Evolutionary conservation across 2,113 vertebrate genomes (phyloP).

Genomic region (Callipepla californica): DNA sequence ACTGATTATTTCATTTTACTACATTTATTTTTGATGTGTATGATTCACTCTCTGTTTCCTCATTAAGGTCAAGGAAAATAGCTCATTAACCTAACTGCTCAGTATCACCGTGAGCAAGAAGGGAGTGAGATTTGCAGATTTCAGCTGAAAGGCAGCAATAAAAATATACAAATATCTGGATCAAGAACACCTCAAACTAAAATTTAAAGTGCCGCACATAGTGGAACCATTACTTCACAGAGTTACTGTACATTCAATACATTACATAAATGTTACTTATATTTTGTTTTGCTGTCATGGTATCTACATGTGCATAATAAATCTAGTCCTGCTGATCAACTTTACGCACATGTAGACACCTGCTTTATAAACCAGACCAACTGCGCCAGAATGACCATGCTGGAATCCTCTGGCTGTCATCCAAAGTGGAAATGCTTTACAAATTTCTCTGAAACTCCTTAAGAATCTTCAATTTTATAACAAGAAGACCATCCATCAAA

Average conservation of each 20-base stretch:
- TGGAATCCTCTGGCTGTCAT: conserved; percentile 30
- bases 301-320: too few species aligned
- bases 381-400: neutral
- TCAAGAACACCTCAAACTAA: neutral
- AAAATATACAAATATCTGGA: neutral
- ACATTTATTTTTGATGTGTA: neutral
- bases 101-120: neutral
- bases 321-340: too few species aligned
- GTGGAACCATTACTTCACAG: neutral
- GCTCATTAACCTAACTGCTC: neutral
- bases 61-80: neutral
- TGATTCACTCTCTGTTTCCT: neutral
- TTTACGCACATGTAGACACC: neutral
- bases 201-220: neutral
- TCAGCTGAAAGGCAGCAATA: neutral
- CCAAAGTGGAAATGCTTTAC: neutral
- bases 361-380: conserved; percentile 1
- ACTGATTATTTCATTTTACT: neutral
- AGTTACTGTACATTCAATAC: neutral
- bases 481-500: neutral
- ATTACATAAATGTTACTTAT: neutral
- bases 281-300: conserved; percentile 9
- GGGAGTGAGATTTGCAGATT: neutral
- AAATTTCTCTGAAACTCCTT: neutral
- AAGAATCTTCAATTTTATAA: neutral